Evolutionary conservation across 2,113 vertebrate species (phyloP).

Genomic region (Pyrgilauda ruficollis): DNA sequence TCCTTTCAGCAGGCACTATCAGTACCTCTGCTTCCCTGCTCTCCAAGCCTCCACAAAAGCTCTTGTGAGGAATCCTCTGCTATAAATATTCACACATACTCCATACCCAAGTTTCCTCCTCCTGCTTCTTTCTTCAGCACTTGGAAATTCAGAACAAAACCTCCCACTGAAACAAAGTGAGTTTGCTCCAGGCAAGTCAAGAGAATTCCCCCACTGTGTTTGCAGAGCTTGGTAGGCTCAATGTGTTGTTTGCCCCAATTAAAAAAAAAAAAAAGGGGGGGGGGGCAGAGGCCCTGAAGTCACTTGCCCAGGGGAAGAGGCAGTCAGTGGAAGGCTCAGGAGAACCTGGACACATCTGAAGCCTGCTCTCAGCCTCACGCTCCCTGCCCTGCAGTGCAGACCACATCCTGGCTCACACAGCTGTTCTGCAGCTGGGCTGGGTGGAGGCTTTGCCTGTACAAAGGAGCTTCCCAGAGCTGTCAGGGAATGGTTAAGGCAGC

Average conservation of each 20-base stretch:
- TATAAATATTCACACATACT: background rate
- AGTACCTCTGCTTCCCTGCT: background rate
- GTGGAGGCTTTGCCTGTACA: background rate
- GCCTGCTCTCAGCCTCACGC: background rate
- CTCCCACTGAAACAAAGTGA: background rate
- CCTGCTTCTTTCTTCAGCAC: background rate
- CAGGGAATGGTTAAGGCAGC: background rate
- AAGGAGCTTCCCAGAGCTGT: background rate
- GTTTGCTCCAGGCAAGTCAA: background rate
- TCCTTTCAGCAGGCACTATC: background rate
- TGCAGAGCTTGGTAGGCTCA: background rate
- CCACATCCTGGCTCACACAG: background rate
- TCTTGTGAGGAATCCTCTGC: background rate
- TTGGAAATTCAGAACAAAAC: background rate
- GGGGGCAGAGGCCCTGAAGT: background rate
- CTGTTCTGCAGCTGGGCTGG: background rate
- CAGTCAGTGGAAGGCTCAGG: background rate
- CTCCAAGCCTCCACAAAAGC: background rate
- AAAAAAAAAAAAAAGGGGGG: too few relatives aligned
- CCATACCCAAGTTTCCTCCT: background rate
- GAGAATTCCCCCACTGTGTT: background rate
- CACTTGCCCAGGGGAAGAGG: background rate
- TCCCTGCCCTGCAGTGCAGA: background rate
- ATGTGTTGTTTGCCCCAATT: background rate
- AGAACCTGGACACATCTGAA: background rate